Percentiles rank a stretch among this genome's conserved stretches.
phyloP scores from a whole-genome alignment of 1,140 invertebrate species.

The Drosophila mauritiana region DNA sequence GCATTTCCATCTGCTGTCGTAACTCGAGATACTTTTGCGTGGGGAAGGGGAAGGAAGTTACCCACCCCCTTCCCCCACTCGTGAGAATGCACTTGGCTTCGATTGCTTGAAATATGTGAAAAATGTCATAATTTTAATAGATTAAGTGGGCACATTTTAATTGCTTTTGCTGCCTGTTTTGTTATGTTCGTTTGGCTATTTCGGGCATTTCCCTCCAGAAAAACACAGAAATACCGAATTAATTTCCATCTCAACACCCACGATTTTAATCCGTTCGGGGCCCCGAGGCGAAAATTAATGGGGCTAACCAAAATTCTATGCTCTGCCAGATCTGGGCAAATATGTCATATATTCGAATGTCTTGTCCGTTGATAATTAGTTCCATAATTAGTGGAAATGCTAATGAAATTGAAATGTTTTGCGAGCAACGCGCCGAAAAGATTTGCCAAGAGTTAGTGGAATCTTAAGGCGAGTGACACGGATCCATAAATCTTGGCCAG shows the following conservation, averaged over 20 bases:
- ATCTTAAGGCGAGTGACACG: slow-evolving; percentile 59
- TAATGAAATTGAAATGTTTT: slow-evolving; percentile 69
- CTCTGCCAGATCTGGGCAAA: slow-evolving; percentile 60
- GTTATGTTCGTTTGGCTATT: slow-evolving; percentile 29
- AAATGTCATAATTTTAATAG: slow-evolving; percentile 68
- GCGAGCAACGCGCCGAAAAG: slow-evolving; percentile 31
- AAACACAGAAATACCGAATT: slow-evolving; percentile 23
- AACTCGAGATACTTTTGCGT: slow-evolving; percentile 55
- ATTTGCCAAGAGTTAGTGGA: slow-evolving; percentile 46
- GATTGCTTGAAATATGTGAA: slow-evolving; percentile 53
- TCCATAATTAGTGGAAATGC: slow-evolving; percentile 73
- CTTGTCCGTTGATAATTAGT: slow-evolving; percentile 63
- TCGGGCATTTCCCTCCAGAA: slow-evolving; percentile 40
- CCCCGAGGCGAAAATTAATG: slow-evolving; percentile 52
- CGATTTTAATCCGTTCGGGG: slow-evolving; percentile 64
- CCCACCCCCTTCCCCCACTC: not conserved
- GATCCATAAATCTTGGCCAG: slow-evolving; percentile 51
- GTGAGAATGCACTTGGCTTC: slow-evolving; percentile 23
- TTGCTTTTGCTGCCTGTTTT: slow-evolving; percentile 35
- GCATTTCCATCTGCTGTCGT: slow-evolving; percentile 52
- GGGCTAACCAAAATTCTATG: slow-evolving; percentile 48
- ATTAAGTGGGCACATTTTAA: slow-evolving; percentile 53
- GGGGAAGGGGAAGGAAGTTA: slow-evolving; percentile 14
- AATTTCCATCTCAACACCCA: slow-evolving; percentile 55
- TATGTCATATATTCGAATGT: slow-evolving; percentile 51